Percentiles rank a stretch among this genome's conserved stretches.
phyloP scores from a whole-genome alignment of 2,888 invertebrate genomes.

The Hypena proboscidalis region DNA sequence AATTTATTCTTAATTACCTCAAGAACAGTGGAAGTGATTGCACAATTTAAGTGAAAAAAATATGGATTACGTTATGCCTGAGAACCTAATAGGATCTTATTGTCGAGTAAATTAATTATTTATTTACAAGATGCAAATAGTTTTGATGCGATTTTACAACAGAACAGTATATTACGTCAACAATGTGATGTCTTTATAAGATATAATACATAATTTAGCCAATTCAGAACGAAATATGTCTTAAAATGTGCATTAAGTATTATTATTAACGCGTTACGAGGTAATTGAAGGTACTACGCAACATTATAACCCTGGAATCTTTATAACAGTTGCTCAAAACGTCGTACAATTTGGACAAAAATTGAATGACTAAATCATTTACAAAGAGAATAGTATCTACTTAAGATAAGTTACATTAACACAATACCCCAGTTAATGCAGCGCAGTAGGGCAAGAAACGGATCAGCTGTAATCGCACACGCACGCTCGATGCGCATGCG shows the following conservation, averaged over 20 bases:
- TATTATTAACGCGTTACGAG: background rate
- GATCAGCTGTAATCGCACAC: constrained; percentile 65
- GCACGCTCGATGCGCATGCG: constrained; percentile 50
- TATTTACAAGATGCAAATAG: no score
- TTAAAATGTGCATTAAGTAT: background rate
- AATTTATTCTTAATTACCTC: constrained; percentile 23
- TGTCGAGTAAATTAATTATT: no score
- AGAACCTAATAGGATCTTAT: background rate
- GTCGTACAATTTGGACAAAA: background rate
- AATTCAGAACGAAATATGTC: no score
- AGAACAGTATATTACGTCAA: background rate
- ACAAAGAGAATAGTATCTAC: constrained; percentile 10
- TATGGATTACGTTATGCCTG: background rate
- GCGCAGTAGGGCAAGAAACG: constrained; percentile 31
- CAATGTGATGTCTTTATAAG: background rate
- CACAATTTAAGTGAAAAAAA: background rate
- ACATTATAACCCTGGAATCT: constrained; percentile 4
- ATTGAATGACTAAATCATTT: constrained; percentile 10
- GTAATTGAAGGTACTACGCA: constrained; percentile 5
- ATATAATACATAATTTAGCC: no score
- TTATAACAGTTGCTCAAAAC: constrained; percentile 5
- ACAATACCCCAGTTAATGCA: constrained; percentile 37
- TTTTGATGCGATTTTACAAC: no score
- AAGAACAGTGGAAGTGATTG: constrained; percentile 8
- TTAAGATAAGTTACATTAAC: constrained; percentile 26